Evolutionary conservation across 2,888 invertebrate species (phyloP).

Genomic region (Bugula neritina): DNA sequence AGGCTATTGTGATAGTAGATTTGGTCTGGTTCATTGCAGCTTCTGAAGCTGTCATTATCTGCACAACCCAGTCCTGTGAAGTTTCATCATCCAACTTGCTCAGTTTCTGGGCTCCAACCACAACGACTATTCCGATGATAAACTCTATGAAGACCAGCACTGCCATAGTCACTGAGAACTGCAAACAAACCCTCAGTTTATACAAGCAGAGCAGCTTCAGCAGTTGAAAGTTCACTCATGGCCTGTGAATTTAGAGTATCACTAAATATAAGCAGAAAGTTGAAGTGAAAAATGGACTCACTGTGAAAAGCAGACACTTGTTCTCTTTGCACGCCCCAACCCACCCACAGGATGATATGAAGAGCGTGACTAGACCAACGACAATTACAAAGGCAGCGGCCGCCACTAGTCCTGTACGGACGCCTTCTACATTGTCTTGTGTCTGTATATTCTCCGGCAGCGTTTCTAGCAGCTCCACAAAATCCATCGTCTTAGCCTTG

Average conservation of each 20-base stretch:
- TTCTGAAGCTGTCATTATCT: not conserved
- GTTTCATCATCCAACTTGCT: not conserved
- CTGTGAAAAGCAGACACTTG: constrained; percentile 8
- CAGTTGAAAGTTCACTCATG: no score
- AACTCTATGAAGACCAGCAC: not conserved
- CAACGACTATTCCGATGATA: constrained; percentile 2
- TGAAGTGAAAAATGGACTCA: not conserved
- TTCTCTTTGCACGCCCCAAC: constrained; percentile 12
- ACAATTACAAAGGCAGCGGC: not conserved
- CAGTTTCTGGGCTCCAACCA: not conserved
- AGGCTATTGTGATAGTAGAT: not conserved
- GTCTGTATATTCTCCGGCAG: not conserved
- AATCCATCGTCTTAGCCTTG: not conserved
- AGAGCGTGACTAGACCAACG: not conserved
- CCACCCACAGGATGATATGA: constrained; percentile 15
- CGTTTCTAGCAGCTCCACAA: not conserved
- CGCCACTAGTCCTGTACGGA: not conserved
- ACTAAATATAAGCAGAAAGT: not conserved
- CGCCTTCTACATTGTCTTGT: not conserved
- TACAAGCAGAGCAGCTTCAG: no score
- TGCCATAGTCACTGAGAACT: constrained; percentile 19
- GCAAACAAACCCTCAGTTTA: no score
- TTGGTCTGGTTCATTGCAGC: not conserved
- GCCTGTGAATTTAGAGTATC: not conserved
- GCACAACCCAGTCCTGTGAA: not conserved